Evolutionary conservation across 2,888 invertebrate species (phyloP).

Genomic region (Eugnorisma glareosa): DNA sequence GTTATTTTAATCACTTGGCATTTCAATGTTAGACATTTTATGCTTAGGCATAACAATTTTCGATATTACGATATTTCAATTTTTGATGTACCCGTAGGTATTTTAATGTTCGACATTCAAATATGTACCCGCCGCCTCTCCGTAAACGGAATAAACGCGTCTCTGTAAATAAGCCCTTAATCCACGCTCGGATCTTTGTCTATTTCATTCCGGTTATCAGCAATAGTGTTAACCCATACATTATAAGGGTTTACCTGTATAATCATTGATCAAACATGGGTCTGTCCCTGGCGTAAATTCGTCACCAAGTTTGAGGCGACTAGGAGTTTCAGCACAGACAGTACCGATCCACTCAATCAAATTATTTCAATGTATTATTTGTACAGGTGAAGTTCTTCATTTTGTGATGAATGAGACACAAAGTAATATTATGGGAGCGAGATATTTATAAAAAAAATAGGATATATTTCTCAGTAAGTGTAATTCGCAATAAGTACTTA

Average conservation of each 20-base stretch:
- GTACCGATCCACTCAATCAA: constrained; percentile 17
- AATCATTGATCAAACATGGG: neutral
- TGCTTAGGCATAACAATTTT: no score
- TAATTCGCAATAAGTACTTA: constrained; percentile 41
- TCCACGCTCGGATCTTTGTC: no score
- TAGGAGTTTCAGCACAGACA: neutral
- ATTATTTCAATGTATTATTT: constrained; percentile 53
- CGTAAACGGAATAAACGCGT: no score
- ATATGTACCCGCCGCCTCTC: no score
- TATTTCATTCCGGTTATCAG: neutral
- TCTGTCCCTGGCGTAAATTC: neutral
- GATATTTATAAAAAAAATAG: constrained; percentile 45
- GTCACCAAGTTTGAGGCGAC: no score
- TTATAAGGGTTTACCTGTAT: neutral
- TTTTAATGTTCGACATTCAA: no score
- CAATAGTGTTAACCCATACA: neutral
- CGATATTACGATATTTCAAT: no score
- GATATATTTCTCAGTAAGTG: constrained; percentile 62
- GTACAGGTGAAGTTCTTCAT: constrained; percentile 57
- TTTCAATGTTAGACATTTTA: no score
- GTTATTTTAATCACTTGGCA: no score
- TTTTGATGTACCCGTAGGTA: no score
- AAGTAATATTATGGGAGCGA: constrained; percentile 53
- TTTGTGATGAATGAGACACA: constrained; percentile 47
- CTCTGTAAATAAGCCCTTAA: no score